Base-by-base conservation (phyloP, 2,888 invertebrate genomes). In the Melanophora roralis region DNA sequence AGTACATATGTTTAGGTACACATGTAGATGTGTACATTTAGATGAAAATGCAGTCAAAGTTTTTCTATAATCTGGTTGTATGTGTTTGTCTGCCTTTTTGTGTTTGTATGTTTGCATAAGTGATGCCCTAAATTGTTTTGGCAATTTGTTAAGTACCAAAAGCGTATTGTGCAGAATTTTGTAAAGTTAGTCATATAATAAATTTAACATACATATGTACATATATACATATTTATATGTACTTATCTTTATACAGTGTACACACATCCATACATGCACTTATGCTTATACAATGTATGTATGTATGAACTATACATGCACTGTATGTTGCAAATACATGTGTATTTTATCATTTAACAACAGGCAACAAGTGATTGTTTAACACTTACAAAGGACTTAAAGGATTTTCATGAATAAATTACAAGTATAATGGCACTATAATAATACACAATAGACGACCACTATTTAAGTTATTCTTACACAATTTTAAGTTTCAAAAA, bases 91-190 rank as follows among this genome's bases (percentile, higher is more conserved):
- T 21, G 32, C 34, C 21, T 36, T 9, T 62, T 9, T n/a, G 2
- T 76, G 36, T 72, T 49, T 75, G 53, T 40, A 27, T 60, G n/a
- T 59, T 64, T 53, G 23, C 45, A 36, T 5, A 68, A 80, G 80
- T 77, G 80, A 73, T 80, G 68, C 76, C 77, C 57, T 77, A 80
- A 80, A 80, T 73, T 72, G 77, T 80, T 80, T 80, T 77, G 80
- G 67, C 80, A 80, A 80, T 80, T 80, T 80, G 77, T 80, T 72
- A 76, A 80, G 67, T 73, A 77, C 77, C 65, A 49, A 76, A 80
- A 80, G 72, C 77, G 76, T 80, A 80, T 72, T 72, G 62, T 72
- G 64, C 27, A 55, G 53, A 49, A 67, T 51, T 62, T 76, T 64
- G 21, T 59, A 73, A 80, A 80, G 80, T 76, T 80, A 59, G 76